A percentile compares a stretch with the other conserved stretches of the same genome.
These are phyloP conservation scores for Barypeithes pellucidus DNA, from an alignment of 2,888 invertebrate genomes.

Conservation along the genomic window DNA sequence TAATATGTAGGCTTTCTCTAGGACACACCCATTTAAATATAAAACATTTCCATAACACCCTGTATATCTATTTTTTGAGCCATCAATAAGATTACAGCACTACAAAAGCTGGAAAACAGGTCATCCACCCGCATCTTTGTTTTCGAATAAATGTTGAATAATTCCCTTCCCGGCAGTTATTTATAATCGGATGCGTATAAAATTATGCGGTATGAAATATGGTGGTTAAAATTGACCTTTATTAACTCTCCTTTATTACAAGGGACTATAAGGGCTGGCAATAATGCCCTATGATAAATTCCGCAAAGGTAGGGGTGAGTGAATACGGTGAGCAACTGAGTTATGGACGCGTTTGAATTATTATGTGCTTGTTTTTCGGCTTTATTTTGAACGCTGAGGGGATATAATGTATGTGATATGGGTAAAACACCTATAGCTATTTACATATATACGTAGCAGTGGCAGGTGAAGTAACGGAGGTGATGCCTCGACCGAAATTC, in stretches of 20 bases:
- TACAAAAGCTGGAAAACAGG: too few species aligned
- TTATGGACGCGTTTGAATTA: constrained; percentile 19
- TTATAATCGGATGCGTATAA: constrained; percentile 39
- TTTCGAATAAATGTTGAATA: constrained; percentile 47
- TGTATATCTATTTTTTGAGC: too few species aligned
- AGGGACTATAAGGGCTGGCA: constrained; percentile 52
- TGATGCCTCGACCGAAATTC: too few species aligned
- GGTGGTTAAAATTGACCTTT: constrained; percentile 57
- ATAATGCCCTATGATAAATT: constrained; percentile 58
- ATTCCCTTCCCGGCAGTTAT: constrained; percentile 34
- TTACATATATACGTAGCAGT: too few species aligned
- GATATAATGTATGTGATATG: too few species aligned
- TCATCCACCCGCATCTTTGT: constrained; percentile 42
- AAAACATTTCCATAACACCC: too few species aligned
- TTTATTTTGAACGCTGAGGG: neutral
- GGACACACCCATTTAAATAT: too few species aligned
- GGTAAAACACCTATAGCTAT: too few species aligned
- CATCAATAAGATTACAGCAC: too few species aligned
- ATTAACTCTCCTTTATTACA: constrained; percentile 58
- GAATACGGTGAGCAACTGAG: constrained; percentile 21
- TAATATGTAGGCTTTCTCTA: too few species aligned
- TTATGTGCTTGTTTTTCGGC: constrained; percentile 15
- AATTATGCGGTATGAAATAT: constrained; percentile 49
- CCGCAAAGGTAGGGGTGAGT: constrained; percentile 29
- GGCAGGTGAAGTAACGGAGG: too few species aligned